phyloP scores from a whole-genome alignment of 2,888 invertebrate species.

The Habroteleia sp. region DNA sequence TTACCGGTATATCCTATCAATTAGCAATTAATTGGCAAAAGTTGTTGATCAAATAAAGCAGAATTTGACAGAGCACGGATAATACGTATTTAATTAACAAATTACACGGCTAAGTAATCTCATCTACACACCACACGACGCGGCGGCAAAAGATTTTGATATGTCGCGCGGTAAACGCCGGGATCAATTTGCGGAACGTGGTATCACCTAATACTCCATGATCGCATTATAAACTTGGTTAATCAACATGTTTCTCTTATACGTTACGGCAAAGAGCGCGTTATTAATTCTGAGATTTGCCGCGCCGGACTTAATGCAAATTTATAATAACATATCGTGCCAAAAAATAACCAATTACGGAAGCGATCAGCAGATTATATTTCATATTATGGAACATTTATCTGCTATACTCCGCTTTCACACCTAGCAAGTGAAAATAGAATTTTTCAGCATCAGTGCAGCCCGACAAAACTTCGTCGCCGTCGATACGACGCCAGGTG shows the following conservation, averaged over 20 bases:
- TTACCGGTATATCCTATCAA: no score
- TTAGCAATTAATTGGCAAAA: background rate
- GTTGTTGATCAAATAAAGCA: background rate
- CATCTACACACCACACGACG: constrained; percentile 9
- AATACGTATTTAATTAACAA: constrained; percentile 34
- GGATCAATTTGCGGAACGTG: constrained; percentile 38
- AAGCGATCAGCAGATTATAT: no score
- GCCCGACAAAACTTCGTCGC: constrained; percentile 20
- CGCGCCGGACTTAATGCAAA: background rate
- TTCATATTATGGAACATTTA: constrained; percentile 25
- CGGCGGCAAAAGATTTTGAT: constrained; percentile 31
- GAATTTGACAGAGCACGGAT: background rate
- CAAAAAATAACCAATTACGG: no score
- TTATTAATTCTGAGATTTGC: constrained; percentile 30
- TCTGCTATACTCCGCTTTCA: constrained; percentile 13
- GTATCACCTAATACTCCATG: constrained; percentile 11
- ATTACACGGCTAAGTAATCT: constrained; percentile 29
- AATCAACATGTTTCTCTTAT: constrained; percentile 31
- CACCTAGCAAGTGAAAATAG: constrained; percentile 26
- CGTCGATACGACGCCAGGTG: constrained; percentile 14
- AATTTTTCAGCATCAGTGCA: constrained; percentile 35
- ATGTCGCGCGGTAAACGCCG: constrained; percentile 36
- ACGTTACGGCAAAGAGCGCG: constrained; percentile 8
- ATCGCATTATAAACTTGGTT: constrained; percentile 43
- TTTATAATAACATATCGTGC: background rate